Percentiles rank a stretch among this genome's conserved stretches.
These are phyloP conservation scores for Xiphophorus birchmanni DNA, from an alignment of 2,797 vertebrate species.

Conservation along the genomic window DNA sequence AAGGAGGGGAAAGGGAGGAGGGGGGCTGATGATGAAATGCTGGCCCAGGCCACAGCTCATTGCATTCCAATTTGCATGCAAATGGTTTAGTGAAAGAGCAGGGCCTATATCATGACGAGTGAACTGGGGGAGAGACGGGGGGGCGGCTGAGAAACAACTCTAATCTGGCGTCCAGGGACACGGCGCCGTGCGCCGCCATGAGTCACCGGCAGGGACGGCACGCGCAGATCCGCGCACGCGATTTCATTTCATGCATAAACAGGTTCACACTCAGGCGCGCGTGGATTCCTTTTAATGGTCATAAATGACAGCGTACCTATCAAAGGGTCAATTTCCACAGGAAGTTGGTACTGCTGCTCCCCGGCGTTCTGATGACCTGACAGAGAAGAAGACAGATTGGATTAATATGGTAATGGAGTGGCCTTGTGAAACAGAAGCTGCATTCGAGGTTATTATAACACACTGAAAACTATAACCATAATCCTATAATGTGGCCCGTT, in stretches of 20 bases:
- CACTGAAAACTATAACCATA: constrained; percentile 57
- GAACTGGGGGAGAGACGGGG: constrained; percentile 54
- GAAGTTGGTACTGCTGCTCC: constrained; percentile 97
- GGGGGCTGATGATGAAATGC: constrained; percentile 94
- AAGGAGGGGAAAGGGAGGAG: constrained; percentile 38
- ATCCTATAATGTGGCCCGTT: constrained; percentile 51
- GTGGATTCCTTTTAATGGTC: constrained; percentile 29
- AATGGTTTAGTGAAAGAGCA: constrained; percentile 96
- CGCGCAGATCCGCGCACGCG: constrained; percentile 44
- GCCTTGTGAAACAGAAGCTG: constrained; percentile 59
- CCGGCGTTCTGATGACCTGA: constrained; percentile 94
- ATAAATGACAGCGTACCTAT: constrained; percentile 87
- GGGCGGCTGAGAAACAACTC: constrained; percentile 92
- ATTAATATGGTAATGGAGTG: constrained; percentile 70
- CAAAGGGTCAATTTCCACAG: constrained; percentile 99
- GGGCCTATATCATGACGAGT: constrained; percentile 83
- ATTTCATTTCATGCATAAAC: constrained; percentile 47
- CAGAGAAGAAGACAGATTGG: constrained; percentile 81
- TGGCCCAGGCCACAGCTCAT: constrained; percentile 98
- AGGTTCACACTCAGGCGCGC: constrained; percentile 18
- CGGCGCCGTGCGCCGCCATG: constrained; percentile 68
- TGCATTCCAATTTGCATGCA: constrained; percentile 99
- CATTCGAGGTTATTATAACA: constrained; percentile 56
- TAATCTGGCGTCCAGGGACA: constrained; percentile 93
- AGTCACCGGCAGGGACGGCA: constrained; percentile 65